A percentile compares a stretch with the other conserved stretches of the same genome.
Conservation (phyloP, 2,113 vertebrate genomes). For the Apus apus region DNA sequence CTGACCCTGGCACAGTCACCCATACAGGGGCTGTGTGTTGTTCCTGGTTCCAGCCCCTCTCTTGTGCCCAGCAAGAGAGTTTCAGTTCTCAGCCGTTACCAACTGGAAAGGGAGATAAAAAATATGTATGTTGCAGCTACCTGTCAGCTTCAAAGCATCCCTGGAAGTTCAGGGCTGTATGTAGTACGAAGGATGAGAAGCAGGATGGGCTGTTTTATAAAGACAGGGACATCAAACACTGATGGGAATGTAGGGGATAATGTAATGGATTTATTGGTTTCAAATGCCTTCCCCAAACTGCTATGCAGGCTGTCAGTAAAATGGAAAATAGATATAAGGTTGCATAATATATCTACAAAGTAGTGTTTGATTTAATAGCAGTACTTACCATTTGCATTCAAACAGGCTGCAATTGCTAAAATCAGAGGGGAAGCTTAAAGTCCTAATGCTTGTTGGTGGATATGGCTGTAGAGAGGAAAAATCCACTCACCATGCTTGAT, state of each 20-base stretch:
- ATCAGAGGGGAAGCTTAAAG: background rate
- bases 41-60: background rate
- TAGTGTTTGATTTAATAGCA: slow-evolving; percentile 16
- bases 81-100: background rate
- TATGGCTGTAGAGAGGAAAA: background rate
- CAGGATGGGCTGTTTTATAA: background rate
- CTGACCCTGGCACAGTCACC: background rate
- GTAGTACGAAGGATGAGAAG: background rate
- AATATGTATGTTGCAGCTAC: background rate
- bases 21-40: background rate
- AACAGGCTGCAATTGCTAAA: background rate
- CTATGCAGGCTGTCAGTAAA: slow-evolving; percentile 15
- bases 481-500: background rate
- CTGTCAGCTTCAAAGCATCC: background rate
- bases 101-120: background rate
- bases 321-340: background rate
- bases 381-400: slow-evolving; percentile 10
- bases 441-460: background rate
- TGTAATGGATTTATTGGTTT: slow-evolving; percentile 4
- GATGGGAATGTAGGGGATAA: background rate
- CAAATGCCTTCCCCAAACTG: background rate
- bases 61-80: background rate
- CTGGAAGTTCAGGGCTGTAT: background rate
- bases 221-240: background rate
- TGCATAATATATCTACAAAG: slow-evolving; percentile 5